Conservation (phyloP, 2,113 vertebrate genomes). For the Tachuris rubrigastra region DNA sequence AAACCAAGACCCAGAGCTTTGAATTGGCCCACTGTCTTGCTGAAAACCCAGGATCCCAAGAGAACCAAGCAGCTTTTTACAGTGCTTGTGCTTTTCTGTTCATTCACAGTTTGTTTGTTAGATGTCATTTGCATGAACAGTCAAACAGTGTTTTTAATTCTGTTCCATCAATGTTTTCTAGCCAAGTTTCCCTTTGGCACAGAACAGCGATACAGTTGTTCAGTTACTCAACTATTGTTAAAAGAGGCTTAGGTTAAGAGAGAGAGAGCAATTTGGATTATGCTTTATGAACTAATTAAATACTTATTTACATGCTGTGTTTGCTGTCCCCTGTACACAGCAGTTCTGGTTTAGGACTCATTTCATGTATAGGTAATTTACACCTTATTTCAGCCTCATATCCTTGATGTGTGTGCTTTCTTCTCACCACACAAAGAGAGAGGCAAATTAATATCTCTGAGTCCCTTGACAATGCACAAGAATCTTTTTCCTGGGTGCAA, state of each 20-base stretch:
- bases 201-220: not conserved
- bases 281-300: conserved; percentile 49
- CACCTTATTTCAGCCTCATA: not conserved
- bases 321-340: not conserved
- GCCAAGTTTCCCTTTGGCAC: conserved; percentile 50
- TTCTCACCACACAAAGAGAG: not conserved
- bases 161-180: not conserved
- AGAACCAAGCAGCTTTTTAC: not conserved
- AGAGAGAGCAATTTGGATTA: conserved; percentile 28
- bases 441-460: not conserved
- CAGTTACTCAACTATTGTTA: conserved; percentile 38
- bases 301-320: conserved; percentile 41
- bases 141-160: conserved; percentile 23
- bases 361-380: conserved; percentile 6
- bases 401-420: not conserved
- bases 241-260: conserved; percentile 38
- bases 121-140: conserved; percentile 52
- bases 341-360: not conserved
- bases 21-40: conserved; percentile 16
- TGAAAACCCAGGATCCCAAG: conserved; percentile 15
- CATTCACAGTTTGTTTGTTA: conserved; percentile 59
- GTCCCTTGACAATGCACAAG: not conserved
- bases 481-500: not conserved
- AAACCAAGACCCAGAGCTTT: conserved; percentile 21
- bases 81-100: not conserved